Evolutionary conservation across 2,113 vertebrate genomes (phyloP).

Genomic region (Rhegmatorhina hoffmannsi): DNA sequence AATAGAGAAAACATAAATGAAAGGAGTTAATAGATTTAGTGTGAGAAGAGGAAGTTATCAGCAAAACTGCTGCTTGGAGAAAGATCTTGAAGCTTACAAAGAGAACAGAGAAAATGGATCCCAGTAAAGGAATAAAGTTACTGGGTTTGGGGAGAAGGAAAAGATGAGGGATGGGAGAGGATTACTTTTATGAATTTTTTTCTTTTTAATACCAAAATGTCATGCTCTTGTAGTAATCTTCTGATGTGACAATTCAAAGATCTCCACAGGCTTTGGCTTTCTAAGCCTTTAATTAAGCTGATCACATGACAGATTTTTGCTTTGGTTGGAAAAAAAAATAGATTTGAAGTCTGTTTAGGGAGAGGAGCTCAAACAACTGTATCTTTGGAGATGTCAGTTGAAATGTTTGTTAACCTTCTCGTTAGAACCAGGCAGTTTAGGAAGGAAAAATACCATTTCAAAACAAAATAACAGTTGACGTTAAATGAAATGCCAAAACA

Average conservation of each 20-base stretch:
- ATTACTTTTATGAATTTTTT: not conserved
- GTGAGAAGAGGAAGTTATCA: not conserved
- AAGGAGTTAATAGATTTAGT: not conserved
- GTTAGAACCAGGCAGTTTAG: constrained; percentile 22
- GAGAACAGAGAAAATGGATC: not conserved
- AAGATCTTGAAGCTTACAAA: not conserved
- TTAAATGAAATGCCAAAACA: constrained; percentile 63
- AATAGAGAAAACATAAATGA: not conserved
- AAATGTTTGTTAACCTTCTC: constrained; percentile 36
- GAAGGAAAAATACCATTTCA: constrained; percentile 40
- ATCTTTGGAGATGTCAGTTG: not conserved
- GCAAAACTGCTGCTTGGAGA: not conserved
- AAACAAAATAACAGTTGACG: constrained; percentile 55
- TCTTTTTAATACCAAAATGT: not conserved
- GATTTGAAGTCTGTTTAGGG: not conserved
- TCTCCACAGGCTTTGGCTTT: not conserved
- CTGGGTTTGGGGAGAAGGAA: not conserved
- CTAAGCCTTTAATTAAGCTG: not conserved
- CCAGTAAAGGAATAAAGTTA: not conserved
- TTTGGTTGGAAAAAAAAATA: not conserved
- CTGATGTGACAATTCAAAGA: not conserved
- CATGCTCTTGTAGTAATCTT: not conserved
- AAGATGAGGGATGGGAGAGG: not conserved
- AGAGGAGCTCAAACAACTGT: constrained; percentile 3
- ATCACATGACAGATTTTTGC: not conserved